These are phyloP conservation scores for Macquaria ambigua DNA, from an alignment of 2,113 vertebrate species.

Conservation along the genomic window DNA sequence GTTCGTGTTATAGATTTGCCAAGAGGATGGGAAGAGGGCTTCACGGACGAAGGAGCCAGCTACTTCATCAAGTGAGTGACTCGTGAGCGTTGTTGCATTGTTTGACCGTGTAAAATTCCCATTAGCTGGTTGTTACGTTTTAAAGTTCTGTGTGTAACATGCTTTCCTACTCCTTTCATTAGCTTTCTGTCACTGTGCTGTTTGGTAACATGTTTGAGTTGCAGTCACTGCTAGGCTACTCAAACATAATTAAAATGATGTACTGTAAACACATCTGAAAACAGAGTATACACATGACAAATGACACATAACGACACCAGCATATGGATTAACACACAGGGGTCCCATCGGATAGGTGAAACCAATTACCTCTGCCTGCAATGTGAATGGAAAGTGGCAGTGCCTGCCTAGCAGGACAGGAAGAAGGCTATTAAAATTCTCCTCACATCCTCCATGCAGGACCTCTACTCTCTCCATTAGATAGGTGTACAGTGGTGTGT, in stretches of 20 bases:
- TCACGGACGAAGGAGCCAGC: conserved; percentile 97
- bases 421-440: conserved; percentile 83
- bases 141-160: conserved; percentile 6
- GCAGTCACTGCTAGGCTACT: not conserved
- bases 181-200: conserved; percentile 10
- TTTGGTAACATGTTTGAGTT: conserved; percentile 6
- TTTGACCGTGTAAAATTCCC: conserved; percentile 26
- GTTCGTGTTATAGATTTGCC: conserved; percentile 88
- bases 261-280: conserved; percentile 9
- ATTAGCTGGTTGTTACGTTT: not conserved
- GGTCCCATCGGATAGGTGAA: conserved; percentile 63
- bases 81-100: conserved; percentile 36
- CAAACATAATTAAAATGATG: not conserved
- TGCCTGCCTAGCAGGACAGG: conserved; percentile 70
- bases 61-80: conserved; percentile 98
- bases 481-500: conserved; percentile 68
- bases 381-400: conserved; percentile 64
- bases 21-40: conserved; percentile 97
- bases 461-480: conserved; percentile 79
- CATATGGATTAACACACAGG: conserved; percentile 49
- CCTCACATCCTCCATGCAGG: conserved; percentile 82
- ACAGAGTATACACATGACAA: not conserved
- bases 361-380: conserved; percentile 68
- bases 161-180: not conserved
- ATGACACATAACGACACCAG: conserved; percentile 27